Conservation (phyloP, 2,888 invertebrate species). For the Malacosoma neustria region DNA sequence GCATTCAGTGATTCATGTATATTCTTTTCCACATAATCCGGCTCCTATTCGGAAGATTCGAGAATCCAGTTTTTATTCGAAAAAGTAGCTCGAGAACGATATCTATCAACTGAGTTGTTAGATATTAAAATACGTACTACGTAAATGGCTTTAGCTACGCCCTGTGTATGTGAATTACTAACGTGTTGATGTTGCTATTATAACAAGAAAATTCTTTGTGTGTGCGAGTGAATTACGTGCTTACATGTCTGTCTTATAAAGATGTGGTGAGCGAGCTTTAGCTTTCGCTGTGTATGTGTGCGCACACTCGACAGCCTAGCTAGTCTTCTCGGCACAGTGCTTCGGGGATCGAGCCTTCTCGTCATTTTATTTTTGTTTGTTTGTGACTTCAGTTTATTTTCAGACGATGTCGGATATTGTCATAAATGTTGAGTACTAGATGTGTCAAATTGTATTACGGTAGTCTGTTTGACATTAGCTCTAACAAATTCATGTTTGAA, state of each 20-base stretch:
- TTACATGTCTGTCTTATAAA: constrained; percentile 43
- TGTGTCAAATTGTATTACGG: no score
- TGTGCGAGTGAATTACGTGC: constrained; percentile 48
- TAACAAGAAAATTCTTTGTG: constrained; percentile 24
- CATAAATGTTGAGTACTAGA: no score
- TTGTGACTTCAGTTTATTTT: no score
- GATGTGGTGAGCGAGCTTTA: constrained; percentile 43
- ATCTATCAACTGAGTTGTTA: neutral
- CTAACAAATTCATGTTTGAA: no score
- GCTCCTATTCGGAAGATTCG: no score
- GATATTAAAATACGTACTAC: neutral
- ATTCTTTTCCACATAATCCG: no score
- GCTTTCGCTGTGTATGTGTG: constrained; percentile 35
- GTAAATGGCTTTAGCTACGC: neutral
- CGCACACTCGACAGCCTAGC: constrained; percentile 44
- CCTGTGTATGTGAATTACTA: neutral
- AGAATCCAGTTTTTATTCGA: no score
- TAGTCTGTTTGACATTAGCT: no score
- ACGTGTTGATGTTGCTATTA: neutral
- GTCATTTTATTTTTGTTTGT: constrained; percentile 67
- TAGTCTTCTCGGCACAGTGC: constrained; percentile 42
- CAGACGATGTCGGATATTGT: no score
- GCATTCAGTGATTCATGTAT: constrained; percentile 21
- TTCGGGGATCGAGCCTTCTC: constrained; percentile 34
- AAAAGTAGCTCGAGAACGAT: neutral